Evolutionary conservation across 1,140 invertebrate genomes (phyloP), one percentile per base, ranked within the genome.

Genomic region (Lepidurus packardi): DNA sequence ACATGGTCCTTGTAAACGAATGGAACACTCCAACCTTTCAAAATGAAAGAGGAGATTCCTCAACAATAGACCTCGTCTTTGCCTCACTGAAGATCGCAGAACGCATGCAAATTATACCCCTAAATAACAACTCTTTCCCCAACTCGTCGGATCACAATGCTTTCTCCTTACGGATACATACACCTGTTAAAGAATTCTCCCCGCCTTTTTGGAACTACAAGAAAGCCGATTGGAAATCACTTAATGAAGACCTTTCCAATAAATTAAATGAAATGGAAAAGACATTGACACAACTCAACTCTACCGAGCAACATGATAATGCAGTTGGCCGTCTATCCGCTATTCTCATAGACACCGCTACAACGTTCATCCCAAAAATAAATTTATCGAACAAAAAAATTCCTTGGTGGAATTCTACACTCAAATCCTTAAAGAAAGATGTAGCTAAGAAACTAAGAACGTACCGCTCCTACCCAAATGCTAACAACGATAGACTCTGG

Each of bases 71-170:
- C n/a, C n/a, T n/a, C n/a, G n/a, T n/a, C 75, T 76, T 65, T 7
- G 75, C 75, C 41, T 76, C 75, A 1, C 13, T 1, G 21, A 2
- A 13, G 1, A 65, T 65, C 13, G 47, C 47, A 65, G 13, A 65
- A 9, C 13, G 21, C 7, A 45, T 76, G 9, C 43, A 16, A 4
- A 1, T 45, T 1, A 16, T 21, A 16, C 75, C 47, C n/a, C 11
- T 76, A 10, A 43, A 43, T 9, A 47, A 43, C 43, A 42, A 25
- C 11, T 43, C 43, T 16, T 76, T 76, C 75, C 25, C 47, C 24
- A 45, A 47, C 75, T 43, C 16, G 7, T 76, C 43, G 16, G 75
- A 76, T n/a, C 41, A 76, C 47, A 21, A 25, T 13, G 43, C 75
- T 7, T n/a, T 76, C 43, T 47, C 47, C 1, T 21, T 76, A 9